phyloP scores from a whole-genome alignment of 2,888 invertebrate species.

The Epinotia nisella region DNA sequence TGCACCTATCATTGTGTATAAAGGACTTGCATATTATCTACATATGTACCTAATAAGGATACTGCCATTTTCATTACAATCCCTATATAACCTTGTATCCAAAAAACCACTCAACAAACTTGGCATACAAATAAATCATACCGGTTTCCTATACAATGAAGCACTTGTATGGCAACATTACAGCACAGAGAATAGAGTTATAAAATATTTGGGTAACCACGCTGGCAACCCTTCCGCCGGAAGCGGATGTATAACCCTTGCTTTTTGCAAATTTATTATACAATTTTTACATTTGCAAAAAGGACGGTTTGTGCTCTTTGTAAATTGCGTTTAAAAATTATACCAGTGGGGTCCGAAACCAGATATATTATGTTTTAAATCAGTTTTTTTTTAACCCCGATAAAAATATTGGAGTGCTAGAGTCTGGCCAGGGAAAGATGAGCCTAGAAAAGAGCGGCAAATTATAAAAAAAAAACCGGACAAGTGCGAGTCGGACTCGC shows the following conservation, averaged over 20 bases:
- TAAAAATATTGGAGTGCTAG: too few relatives aligned
- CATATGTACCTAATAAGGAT: too few relatives aligned
- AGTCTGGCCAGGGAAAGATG: too few relatives aligned
- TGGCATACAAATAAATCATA: conserved; percentile 46
- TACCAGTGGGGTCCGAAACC: neutral
- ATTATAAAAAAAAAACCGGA: too few relatives aligned
- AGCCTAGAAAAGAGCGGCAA: too few relatives aligned
- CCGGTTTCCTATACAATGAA: conserved; percentile 48
- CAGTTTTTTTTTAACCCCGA: too few relatives aligned
- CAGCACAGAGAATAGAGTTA: conserved; percentile 49
- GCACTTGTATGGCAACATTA: conserved; percentile 47
- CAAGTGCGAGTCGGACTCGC: too few relatives aligned
- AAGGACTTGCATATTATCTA: too few relatives aligned
- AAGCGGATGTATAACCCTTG: conserved; percentile 50
- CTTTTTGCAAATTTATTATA: conserved; percentile 52
- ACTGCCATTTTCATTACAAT: neutral
- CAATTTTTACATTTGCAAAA: conserved; percentile 38
- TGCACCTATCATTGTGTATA: too few relatives aligned
- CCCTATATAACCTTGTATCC: neutral
- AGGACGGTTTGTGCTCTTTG: conserved; percentile 10
- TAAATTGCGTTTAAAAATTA: neutral
- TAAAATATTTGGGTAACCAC: conserved; percentile 52
- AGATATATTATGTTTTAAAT: too few relatives aligned
- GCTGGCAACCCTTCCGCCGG: conserved; percentile 57
- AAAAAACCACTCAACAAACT: conserved; percentile 5